These are phyloP conservation scores for Stenolophus ochropezus DNA, from an alignment of 2,888 invertebrate genomes.

Conservation along the genomic window DNA sequence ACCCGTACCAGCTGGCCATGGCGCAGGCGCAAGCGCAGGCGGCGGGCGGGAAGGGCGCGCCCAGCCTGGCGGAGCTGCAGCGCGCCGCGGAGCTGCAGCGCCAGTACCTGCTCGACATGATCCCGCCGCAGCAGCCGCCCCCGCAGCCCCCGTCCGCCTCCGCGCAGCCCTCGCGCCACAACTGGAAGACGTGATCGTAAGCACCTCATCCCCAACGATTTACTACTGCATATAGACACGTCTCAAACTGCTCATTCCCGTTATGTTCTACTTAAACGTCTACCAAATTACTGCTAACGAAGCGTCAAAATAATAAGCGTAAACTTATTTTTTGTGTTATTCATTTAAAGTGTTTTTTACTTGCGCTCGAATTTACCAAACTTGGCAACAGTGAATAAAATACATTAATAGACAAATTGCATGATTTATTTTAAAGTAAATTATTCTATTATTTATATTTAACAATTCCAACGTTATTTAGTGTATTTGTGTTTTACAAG, in stretches of 20 bases:
- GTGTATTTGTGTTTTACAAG: too few relatives aligned
- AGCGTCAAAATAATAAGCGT: too few relatives aligned
- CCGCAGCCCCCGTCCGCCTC: not conserved
- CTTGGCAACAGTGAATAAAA: too few relatives aligned
- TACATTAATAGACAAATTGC: too few relatives aligned
- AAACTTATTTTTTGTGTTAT: too few relatives aligned
- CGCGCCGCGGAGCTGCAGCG: constrained; percentile 92
- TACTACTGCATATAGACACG: constrained; percentile 28
- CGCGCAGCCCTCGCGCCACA: constrained; percentile 70
- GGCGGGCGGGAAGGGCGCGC: constrained; percentile 72
- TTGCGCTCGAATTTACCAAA: too few relatives aligned
- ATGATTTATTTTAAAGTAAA: too few relatives aligned
- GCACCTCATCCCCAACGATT: not conserved
- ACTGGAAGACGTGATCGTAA: constrained; percentile 78
- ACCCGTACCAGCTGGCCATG: constrained; percentile 92
- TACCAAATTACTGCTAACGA: too few relatives aligned
- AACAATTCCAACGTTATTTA: too few relatives aligned
- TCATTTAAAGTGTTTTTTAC: too few relatives aligned
- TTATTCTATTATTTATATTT: too few relatives aligned
- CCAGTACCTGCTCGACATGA: constrained; percentile 97
- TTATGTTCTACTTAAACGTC: not conserved
- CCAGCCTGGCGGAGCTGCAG: constrained; percentile 84
- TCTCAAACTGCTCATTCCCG: too few relatives aligned
- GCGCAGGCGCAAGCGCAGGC: constrained; percentile 79
- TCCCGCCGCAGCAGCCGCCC: constrained; percentile 78